phyloP scores from a whole-genome alignment of 1,140 invertebrate genomes.

The Zaprionus tsacasi region DNA sequence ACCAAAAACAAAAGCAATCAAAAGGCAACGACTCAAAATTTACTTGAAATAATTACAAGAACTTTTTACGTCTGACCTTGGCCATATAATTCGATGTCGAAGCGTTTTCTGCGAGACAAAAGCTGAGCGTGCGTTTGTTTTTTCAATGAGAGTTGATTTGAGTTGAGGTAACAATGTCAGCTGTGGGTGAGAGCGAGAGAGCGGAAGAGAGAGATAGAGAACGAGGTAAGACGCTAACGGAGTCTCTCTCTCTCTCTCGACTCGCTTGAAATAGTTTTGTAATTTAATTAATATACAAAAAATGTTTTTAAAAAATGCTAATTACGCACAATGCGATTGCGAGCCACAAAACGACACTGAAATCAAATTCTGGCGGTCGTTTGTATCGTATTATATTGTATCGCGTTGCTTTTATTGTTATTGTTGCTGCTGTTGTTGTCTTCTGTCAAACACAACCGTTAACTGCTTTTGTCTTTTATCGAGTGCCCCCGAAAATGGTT shows the following conservation, averaged over 20 bases:
- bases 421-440: conserved; percentile 35
- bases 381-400: conserved; percentile 14
- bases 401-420: conserved; percentile 26
- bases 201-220: neutral
- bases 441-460: conserved; percentile 57
- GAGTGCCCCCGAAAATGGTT: conserved; percentile 45
- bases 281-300: conserved; percentile 80
- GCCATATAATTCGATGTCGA: conserved; percentile 67
- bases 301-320: conserved; percentile 72
- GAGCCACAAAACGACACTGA: conserved; percentile 64
- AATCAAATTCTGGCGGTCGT: conserved; percentile 60
- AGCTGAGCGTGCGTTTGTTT: conserved; percentile 58
- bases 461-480: conserved; percentile 56
- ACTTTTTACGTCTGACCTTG: conserved; percentile 79
- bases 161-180: conserved; percentile 48
- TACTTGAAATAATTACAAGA: conserved; percentile 77
- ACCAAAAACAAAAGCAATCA: conserved; percentile 27
- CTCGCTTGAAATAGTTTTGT: conserved; percentile 65
- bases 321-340: conserved; percentile 68
- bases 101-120: conserved; percentile 72
- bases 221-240: neutral
- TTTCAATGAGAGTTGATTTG: conserved; percentile 63
- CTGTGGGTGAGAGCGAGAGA: conserved; percentile 28
- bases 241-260: conserved; percentile 23
- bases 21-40: conserved; percentile 46